Conservation (phyloP, 2,888 invertebrate genomes). For the Theristus sp. region DNA sequence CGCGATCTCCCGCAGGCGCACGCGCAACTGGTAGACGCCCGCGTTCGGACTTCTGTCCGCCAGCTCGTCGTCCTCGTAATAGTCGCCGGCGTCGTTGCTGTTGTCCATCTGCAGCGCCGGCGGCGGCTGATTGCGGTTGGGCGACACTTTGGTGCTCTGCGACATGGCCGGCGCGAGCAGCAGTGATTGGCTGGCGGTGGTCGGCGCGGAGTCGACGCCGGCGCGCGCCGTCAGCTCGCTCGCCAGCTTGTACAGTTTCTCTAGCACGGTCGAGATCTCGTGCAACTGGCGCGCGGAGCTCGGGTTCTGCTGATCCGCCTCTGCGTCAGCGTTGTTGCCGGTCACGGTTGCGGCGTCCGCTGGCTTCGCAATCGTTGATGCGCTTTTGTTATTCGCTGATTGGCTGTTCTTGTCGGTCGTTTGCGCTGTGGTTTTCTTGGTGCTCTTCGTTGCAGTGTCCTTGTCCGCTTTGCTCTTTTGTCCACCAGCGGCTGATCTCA, state of each 20-base stretch:
- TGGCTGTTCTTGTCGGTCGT: background rate
- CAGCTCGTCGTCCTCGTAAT: too few species aligned
- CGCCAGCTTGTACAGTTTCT: conserved; percentile 13
- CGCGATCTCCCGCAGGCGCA: conserved; percentile 15
- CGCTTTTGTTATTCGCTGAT: background rate
- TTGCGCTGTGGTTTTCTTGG: background rate
- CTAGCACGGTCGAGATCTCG: conserved; percentile 12
- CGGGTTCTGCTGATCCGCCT: too few species aligned
- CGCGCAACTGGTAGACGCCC: conserved; percentile 5
- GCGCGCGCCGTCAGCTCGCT: conserved; percentile 10
- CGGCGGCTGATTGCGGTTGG: background rate
- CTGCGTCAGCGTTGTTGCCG: too few species aligned
- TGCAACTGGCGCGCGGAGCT: background rate
- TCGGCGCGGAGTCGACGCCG: background rate
- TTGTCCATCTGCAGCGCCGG: background rate
- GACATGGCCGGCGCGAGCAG: background rate
- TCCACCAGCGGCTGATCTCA: too few species aligned
- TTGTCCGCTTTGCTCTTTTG: too few species aligned
- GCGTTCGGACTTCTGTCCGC: background rate
- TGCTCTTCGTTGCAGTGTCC: background rate
- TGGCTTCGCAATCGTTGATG: background rate
- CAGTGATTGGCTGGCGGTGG: too few species aligned
- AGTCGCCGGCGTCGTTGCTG: background rate
- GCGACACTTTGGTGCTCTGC: background rate
- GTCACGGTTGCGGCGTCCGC: background rate